Conservation (phyloP, 2,888 invertebrate genomes). For the Nasonovia ribisnigri region DNA sequence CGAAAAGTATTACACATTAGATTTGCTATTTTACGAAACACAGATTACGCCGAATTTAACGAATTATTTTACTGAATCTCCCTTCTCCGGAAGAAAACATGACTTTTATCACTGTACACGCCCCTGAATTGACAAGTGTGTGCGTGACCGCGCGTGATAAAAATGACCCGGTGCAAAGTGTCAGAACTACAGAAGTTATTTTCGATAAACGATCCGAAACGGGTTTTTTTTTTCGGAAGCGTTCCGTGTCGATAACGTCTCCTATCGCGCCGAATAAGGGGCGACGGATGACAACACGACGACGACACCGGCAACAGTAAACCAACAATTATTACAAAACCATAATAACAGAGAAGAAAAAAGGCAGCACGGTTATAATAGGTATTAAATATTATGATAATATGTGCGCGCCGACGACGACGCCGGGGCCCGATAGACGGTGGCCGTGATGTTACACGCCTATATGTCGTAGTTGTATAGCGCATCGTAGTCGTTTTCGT, state of each 20-base stretch:
- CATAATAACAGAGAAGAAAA: not conserved
- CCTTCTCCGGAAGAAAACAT: not conserved
- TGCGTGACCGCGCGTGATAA: not conserved
- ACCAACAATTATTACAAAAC: not conserved
- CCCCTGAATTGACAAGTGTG: not conserved
- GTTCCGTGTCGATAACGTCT: not conserved
- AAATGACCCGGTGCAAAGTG: not conserved
- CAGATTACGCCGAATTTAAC: not conserved
- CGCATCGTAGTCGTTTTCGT: conserved; percentile 25
- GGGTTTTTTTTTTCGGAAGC: not conserved
- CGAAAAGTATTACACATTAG: not conserved
- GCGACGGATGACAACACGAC: not conserved
- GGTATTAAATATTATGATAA: not conserved
- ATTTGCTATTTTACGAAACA: not conserved
- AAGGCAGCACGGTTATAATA: not conserved
- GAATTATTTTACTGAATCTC: not conserved
- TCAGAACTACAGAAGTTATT: not conserved
- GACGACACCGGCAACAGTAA: not conserved
- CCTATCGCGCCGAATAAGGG: not conserved
- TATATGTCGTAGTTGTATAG: not conserved
- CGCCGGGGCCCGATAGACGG: not conserved
- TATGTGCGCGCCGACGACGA: not conserved
- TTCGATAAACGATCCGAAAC: not conserved
- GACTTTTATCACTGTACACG: not conserved
- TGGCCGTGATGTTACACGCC: not conserved